A percentile compares a stretch with the other conserved stretches of the same genome.
These are phyloP conservation scores for Plebejus argus DNA, from an alignment of 2,888 invertebrate genomes.

Conservation along the genomic window DNA sequence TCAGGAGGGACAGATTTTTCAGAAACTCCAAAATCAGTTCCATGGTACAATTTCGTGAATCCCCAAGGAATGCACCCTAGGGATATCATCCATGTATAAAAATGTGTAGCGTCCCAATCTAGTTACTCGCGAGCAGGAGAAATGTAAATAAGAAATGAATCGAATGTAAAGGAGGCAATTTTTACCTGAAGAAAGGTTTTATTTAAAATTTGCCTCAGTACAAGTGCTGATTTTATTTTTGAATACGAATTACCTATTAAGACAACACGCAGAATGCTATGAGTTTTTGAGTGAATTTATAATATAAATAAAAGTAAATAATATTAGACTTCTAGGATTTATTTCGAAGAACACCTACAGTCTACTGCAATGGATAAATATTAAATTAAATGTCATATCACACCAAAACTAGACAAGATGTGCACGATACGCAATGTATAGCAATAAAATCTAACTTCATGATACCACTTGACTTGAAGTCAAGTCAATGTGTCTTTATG, in stretches of 20 bases:
- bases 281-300: too few species aligned
- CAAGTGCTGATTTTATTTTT: neutral
- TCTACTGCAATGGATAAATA: too few species aligned
- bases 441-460: too few species aligned
- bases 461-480: too few species aligned
- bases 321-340: neutral
- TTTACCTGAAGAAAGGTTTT: neutral
- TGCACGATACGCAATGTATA: too few species aligned
- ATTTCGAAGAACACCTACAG: too few species aligned
- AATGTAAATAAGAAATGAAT: constrained; percentile 20
- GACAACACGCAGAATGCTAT: neutral
- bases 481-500: too few species aligned
- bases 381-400: too few species aligned
- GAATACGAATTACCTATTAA: neutral
- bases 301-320: neutral
- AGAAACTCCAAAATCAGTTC: neutral
- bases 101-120: constrained; percentile 3
- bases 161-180: neutral
- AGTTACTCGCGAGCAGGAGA: neutral
- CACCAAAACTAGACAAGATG: too few species aligned
- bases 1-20: constrained; percentile 2
- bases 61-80: neutral
- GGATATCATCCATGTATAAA: constrained; percentile 3
- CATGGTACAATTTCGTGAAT: neutral
- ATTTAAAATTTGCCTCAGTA: neutral